Evolutionary conservation across 1,140 invertebrate genomes (phyloP).

Genomic region (Belonocnema kinseyi): DNA sequence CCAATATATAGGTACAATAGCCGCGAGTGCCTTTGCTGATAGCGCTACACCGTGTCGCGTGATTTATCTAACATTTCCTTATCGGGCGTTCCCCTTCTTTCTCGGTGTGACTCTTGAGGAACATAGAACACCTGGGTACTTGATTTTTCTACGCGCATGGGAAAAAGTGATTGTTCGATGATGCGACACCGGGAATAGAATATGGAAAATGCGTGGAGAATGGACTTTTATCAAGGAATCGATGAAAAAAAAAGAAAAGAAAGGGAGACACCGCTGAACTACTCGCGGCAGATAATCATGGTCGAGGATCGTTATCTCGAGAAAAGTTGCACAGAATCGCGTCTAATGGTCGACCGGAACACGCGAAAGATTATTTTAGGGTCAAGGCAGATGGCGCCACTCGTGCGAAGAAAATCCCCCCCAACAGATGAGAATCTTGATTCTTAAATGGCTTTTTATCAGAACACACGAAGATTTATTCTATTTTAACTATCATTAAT

Average conservation of each 20-base stretch:
- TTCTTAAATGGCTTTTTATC: not conserved
- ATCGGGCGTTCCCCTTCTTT: slow-evolving; percentile 32
- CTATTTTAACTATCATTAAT: not conserved
- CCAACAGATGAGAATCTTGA: not conserved
- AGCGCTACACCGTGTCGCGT: slow-evolving; percentile 33
- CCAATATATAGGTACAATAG: slow-evolving; percentile 33
- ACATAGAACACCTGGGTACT: slow-evolving; percentile 34
- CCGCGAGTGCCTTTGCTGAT: not conserved
- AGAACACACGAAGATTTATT: not conserved
- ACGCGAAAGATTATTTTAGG: not conserved
- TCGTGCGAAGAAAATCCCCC: not conserved
- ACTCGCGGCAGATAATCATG: not conserved
- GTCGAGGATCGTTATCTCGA: not conserved
- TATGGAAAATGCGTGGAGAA: not conserved
- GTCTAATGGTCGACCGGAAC: slow-evolving; percentile 1
- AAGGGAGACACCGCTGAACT: not conserved
- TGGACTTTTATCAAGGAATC: not conserved
- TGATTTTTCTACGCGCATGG: not conserved
- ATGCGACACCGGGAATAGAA: not conserved
- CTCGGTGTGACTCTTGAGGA: not conserved
- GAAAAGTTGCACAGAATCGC: not conserved
- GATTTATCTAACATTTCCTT: slow-evolving; percentile 52
- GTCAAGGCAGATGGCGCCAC: slow-evolving; percentile 20
- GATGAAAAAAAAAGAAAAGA: not conserved
- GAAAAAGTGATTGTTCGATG: slow-evolving; percentile 8